phyloP scores from a whole-genome alignment of 1,140 invertebrate species.

The Zaprionus gabonicus region DNA sequence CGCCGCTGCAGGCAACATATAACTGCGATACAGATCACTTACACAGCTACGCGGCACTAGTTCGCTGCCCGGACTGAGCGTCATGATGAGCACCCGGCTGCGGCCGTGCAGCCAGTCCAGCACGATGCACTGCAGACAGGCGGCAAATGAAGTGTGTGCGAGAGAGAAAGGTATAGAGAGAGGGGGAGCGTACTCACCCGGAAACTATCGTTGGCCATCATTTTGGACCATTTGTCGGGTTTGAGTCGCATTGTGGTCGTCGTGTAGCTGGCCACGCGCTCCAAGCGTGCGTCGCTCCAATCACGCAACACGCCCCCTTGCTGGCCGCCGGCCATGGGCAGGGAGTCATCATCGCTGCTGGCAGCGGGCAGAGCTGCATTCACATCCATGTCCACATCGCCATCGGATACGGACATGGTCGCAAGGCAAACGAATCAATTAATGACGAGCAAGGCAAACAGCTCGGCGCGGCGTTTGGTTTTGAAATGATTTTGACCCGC shows the following conservation, averaged over 20 bases:
- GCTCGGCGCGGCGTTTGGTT: constrained; percentile 58
- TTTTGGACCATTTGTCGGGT: constrained; percentile 91
- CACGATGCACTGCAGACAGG: constrained; percentile 84
- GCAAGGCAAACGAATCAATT: constrained; percentile 53
- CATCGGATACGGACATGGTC: constrained; percentile 46
- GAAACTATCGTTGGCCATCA: constrained; percentile 88
- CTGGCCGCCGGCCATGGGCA: constrained; percentile 31
- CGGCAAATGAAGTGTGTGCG: neutral
- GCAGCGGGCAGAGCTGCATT: constrained; percentile 10
- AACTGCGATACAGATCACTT: constrained; percentile 70
- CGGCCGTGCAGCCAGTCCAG: constrained; percentile 85
- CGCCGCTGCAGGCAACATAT: constrained; percentile 33
- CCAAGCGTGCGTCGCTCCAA: constrained; percentile 70
- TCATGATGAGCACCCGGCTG: constrained; percentile 86
- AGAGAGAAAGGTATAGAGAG: neutral
- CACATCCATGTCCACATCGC: constrained; percentile 14
- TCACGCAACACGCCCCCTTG: constrained; percentile 50
- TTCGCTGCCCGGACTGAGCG: constrained; percentile 85
- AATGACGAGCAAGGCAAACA: constrained; percentile 65
- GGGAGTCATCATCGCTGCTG: constrained; percentile 68
- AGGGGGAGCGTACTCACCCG: constrained; percentile 57
- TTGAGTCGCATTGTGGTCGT: constrained; percentile 89
- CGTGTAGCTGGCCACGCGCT: constrained; percentile 73
- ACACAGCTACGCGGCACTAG: constrained; percentile 79
- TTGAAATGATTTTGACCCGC: constrained; percentile 68